phyloP scores from a whole-genome alignment of 2,113 vertebrate species.

The Fulmarus glacialis region DNA sequence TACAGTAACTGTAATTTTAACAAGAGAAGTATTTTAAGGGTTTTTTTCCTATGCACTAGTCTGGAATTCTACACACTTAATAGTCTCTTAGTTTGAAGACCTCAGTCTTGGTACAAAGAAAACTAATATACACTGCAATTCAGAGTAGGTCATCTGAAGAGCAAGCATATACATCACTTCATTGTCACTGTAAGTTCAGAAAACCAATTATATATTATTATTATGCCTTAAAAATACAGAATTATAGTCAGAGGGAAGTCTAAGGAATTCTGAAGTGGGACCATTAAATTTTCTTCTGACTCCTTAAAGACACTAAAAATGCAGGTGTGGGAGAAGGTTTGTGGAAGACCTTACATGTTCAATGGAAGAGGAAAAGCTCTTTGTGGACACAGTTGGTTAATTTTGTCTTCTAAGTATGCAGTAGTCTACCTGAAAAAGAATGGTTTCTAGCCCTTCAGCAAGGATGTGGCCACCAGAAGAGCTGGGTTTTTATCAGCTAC shows the following conservation, averaged over 20 bases:
- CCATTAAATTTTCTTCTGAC: background rate
- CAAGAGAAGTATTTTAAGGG: background rate
- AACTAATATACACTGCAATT: background rate
- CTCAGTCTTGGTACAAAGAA: background rate
- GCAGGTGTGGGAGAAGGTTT: background rate
- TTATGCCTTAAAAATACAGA: background rate
- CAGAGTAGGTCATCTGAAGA: constrained; percentile 9
- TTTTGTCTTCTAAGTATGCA: background rate
- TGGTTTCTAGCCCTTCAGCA: background rate
- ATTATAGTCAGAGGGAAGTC: background rate
- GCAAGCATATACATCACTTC: background rate
- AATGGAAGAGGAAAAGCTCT: background rate
- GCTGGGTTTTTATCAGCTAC: background rate
- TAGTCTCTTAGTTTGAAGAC: background rate
- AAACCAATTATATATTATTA: background rate
- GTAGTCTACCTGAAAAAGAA: background rate
- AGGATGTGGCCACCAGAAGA: background rate
- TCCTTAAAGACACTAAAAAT: background rate
- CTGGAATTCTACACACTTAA: background rate
- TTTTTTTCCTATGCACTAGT: background rate
- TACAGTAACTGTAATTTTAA: constrained; percentile 29
- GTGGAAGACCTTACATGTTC: background rate
- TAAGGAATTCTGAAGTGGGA: background rate
- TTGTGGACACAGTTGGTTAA: background rate
- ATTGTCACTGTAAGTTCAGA: background rate